These are phyloP conservation scores for Scalopus aquaticus DNA, from an alignment of 2,113 vertebrate genomes.

Conservation along the genomic window DNA sequence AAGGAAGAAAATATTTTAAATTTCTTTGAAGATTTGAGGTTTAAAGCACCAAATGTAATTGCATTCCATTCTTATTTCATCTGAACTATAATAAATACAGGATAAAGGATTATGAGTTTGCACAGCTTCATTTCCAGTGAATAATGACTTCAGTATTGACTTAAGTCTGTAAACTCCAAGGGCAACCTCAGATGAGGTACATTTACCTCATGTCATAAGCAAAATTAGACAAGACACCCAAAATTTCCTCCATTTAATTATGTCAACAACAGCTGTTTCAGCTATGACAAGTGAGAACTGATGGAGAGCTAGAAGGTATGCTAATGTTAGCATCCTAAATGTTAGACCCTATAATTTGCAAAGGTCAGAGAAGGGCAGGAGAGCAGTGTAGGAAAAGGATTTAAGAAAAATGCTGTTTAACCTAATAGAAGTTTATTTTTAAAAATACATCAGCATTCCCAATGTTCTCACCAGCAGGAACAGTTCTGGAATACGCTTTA, in stretches of 20 bases:
- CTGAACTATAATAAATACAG: neutral
- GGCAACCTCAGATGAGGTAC: neutral
- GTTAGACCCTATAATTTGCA: neutral
- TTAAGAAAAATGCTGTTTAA: neutral
- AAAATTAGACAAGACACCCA: neutral
- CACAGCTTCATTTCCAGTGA: neutral
- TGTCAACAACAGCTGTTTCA: neutral
- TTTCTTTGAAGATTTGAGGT: neutral
- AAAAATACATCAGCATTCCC: neutral
- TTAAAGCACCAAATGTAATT: neutral
- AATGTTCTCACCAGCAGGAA: neutral
- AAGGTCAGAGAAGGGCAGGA: neutral
- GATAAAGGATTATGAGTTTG: neutral
- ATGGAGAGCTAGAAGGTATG: neutral
- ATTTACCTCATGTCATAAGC: neutral
- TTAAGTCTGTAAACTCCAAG: neutral
- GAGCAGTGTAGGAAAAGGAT: neutral
- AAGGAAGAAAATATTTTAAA: neutral
- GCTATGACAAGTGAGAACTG: neutral
- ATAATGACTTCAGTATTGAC: neutral
- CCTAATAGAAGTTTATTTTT: neutral
- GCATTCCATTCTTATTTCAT: conserved; percentile 32
- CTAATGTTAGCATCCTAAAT: neutral
- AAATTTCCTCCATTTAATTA: neutral
- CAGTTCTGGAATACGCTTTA: neutral